These are phyloP conservation scores for Hybognathus amarus DNA, from an alignment of 2,797 vertebrate genomes.

Conservation along the genomic window DNA sequence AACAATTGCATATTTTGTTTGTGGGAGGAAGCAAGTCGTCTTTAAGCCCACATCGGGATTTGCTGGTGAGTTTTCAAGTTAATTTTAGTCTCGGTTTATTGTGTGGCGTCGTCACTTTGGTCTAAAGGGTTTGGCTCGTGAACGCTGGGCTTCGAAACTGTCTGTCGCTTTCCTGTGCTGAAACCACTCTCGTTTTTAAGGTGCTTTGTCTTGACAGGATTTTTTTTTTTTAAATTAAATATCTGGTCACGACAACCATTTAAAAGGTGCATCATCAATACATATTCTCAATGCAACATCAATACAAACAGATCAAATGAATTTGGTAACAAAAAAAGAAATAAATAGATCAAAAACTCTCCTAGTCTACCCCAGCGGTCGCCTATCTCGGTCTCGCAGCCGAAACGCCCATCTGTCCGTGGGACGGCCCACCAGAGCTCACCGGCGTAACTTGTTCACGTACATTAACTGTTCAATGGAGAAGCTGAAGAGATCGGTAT, in stretches of 20 bases:
- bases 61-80: constrained; percentile 70
- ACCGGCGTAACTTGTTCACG: constrained; percentile 75
- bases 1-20: constrained; percentile 61
- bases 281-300: constrained; percentile 60
- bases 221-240: constrained; percentile 58
- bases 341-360: constrained; percentile 68
- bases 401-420: constrained; percentile 56
- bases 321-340: constrained; percentile 63
- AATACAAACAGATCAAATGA: constrained; percentile 66
- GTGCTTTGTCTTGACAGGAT: constrained; percentile 71
- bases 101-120: constrained; percentile 64
- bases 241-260: constrained; percentile 74
- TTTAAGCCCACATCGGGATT: constrained; percentile 52
- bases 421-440: constrained; percentile 76
- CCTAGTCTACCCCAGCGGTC: constrained; percentile 63
- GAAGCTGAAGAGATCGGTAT: constrained; percentile 83
- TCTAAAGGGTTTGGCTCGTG: constrained; percentile 56
- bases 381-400: constrained; percentile 31
- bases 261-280: constrained; percentile 70
- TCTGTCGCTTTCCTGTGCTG: constrained; percentile 55
- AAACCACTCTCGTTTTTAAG: constrained; percentile 70
- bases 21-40: constrained; percentile 53
- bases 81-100: constrained; percentile 40
- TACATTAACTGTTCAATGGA: constrained; percentile 86
- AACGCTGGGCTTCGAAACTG: constrained; percentile 31